Conservation (phyloP, 2,888 invertebrate species). For the Drosophila siamana region DNA sequence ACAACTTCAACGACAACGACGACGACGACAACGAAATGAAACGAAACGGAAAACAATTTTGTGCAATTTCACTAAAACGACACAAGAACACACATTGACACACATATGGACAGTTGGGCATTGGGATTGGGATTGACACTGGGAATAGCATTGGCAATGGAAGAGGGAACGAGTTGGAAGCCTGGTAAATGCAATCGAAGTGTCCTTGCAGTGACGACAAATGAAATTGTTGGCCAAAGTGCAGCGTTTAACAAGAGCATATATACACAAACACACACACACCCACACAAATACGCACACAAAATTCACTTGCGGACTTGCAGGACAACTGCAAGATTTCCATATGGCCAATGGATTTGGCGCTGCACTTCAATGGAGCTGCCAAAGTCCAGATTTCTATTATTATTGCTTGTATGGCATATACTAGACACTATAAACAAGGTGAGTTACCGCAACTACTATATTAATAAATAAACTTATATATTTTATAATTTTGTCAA, state of each 20-base stretch:
- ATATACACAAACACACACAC: constrained; percentile 9
- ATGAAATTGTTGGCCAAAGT: constrained; percentile 74
- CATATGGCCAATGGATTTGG: constrained; percentile 65
- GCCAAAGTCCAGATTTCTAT: constrained; percentile 40
- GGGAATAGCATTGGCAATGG: constrained; percentile 1
- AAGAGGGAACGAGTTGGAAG: constrained; percentile 10
- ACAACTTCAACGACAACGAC: constrained; percentile 38
- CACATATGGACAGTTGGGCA: constrained; percentile 42
- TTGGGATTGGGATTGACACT: background rate
- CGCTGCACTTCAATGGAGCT: constrained; percentile 33
- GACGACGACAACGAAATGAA: constrained; percentile 53
- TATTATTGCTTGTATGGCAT: constrained; percentile 17
- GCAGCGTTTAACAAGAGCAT: constrained; percentile 68
- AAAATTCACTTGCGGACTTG: background rate
- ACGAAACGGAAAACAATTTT: constrained; percentile 81
- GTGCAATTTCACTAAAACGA: constrained; percentile 77
- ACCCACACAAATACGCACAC: constrained; percentile 3
- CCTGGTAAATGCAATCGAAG: constrained; percentile 55
- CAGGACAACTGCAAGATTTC: constrained; percentile 25
- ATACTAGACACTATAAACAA: background rate
- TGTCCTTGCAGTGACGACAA: constrained; percentile 64
- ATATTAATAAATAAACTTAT: no score
- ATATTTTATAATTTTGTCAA: no score
- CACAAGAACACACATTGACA: constrained; percentile 62
- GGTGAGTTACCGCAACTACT: no score